Percentiles rank a stretch among this genome's conserved stretches.
These are phyloP conservation scores for Drosophila lowei DNA, from an alignment of 1,140 invertebrate genomes.

Conservation along the genomic window DNA sequence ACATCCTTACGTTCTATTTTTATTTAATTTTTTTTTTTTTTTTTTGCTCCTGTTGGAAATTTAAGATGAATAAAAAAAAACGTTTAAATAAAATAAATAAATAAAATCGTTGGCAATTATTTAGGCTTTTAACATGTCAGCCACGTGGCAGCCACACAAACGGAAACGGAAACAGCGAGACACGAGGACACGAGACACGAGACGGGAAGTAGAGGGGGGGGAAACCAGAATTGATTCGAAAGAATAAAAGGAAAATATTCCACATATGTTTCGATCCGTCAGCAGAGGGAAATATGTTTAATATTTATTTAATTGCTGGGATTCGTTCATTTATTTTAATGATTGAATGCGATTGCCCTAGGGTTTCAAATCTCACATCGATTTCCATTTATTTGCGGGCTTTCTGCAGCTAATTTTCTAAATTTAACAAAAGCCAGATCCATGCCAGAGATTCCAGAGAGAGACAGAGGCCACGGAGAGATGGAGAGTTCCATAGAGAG, in stretches of 20 bases:
- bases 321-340: conserved; percentile 4
- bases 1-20: conserved; percentile 1
- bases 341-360: neutral
- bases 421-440: conserved; percentile 56
- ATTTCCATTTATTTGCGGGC: conserved; percentile 23
- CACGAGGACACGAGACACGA: too few relatives aligned
- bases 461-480: neutral
- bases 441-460: neutral
- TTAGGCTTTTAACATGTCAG: conserved; percentile 73
- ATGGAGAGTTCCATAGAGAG: neutral
- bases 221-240: conserved; percentile 63
- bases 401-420: conserved; percentile 54
- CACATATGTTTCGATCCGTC: conserved; percentile 38
- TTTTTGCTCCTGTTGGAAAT: too few relatives aligned
- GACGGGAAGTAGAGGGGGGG: conserved; percentile 15
- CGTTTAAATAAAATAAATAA: conserved; percentile 35
- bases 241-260: conserved; percentile 33
- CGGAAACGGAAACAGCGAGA: conserved; percentile 54
- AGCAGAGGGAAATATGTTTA: conserved; percentile 1
- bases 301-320: conserved; percentile 31
- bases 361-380: conserved; percentile 11
- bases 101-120: conserved; percentile 69
- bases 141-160: conserved; percentile 65
- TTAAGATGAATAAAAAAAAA: conserved; percentile 35
- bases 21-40: too few relatives aligned